Evolutionary conservation across 2,888 invertebrate genomes (phyloP), one percentile per base, ranked within the genome.

Genomic region (Chelonus formosanus): DNA sequence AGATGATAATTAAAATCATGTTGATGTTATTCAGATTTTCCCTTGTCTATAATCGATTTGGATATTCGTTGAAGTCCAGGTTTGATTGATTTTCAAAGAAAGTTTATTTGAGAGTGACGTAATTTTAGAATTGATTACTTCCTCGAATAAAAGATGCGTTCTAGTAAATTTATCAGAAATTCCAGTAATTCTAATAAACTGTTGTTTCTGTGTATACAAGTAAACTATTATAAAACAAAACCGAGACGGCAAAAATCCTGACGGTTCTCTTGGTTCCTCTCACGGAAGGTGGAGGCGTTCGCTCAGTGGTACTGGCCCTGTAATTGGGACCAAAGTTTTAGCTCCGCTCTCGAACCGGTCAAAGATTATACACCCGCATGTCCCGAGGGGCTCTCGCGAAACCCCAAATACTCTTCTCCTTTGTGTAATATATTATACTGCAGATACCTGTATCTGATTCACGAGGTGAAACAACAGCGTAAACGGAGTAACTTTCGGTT

Each of bases 341-440:
- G 80, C 77, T 78, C 76, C 77, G 75, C 79, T 80, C 78, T 73
- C 67, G 61, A 79, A 74, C 78, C 80, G 77, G 78, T 76, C 78
- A 80, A 80, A 83, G 83, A 84, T 84, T 84, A 84, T 84, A 84
- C 84, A 83, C 84, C 84, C 84, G 82, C 78, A 76, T 84, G 82
- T 84, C 84, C 83, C 73, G 80, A 79, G 84, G 84, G 79, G 73
- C 75, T 73, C 75, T 75, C 65, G 71, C 69, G 67, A 70, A 63
- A 65, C 68, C 64, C 69, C 65, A 64, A 69, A 70, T 65, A 65
- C 64, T 64, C 65, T 62, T 59, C 63, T 36, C 47, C 56, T 66
- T 60, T 78, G 76, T 80, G 81, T 83, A 80, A 82, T 82, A 83
- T 82, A 83, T 82, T 80, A 78, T 81, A 77, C 75, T 78, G 77